Conservation (phyloP, 2,113 vertebrate genomes). For the Corythaeola cristata region DNA sequence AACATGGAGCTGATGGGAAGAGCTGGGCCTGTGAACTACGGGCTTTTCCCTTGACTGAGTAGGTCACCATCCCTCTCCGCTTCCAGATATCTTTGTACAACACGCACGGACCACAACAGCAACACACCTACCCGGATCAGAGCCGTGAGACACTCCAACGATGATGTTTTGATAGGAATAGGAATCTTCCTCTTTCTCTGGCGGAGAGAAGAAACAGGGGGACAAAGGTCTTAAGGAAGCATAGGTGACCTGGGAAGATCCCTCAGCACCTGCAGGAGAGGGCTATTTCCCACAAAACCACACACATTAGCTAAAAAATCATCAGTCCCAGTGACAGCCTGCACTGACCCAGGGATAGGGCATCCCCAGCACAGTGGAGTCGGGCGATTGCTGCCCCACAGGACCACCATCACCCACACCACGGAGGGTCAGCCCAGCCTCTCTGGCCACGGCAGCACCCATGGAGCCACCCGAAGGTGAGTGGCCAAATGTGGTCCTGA, state of each 20-base stretch:
- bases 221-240: neutral
- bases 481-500: neutral
- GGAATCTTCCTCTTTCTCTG: constrained; percentile 64
- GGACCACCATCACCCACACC: accelerated
- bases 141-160: neutral
- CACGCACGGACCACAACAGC: accelerated
- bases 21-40: neutral
- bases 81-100: neutral
- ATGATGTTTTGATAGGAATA: constrained; percentile 74
- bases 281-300: neutral
- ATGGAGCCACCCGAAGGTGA: accelerated
- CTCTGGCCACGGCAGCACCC: neutral
- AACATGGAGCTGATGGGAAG: neutral
- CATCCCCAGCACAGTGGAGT: accelerated
- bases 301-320: accelerated
- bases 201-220: neutral
- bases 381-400: accelerated
- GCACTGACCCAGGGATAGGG: neutral
- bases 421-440: accelerated
- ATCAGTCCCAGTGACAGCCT: neutral
- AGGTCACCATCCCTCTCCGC: accelerated
- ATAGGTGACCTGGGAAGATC: neutral
- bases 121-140: neutral
- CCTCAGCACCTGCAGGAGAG: neutral
- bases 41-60: neutral